Evolutionary conservation across 2,797 vertebrate species (phyloP), one percentile per base, ranked within the genome.

Genomic region (Buphagus erythrorhynchus): DNA sequence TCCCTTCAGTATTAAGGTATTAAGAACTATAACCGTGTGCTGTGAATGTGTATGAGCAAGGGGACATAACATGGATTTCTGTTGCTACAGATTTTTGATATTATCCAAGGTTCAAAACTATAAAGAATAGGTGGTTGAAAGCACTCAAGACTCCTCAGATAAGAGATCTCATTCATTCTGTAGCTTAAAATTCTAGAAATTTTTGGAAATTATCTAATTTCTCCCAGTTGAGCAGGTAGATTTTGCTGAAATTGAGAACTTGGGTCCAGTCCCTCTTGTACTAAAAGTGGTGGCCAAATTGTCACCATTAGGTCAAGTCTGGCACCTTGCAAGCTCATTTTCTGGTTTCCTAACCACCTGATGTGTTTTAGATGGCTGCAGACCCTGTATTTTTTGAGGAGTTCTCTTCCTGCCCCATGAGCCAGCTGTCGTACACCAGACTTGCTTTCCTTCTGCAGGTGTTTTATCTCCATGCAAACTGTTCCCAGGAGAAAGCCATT

Each of bases 151-250:
- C 28, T 75, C 10, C 35, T 72, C 62, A 58, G 61, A 33, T 22
- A 55, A 78, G 25, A 51, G 6, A 3, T 79, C 7, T 35, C 31
- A 40, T 4, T 69, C 19, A 9, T 58, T 87, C 35, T 77, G 58
- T 58, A 71, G 7, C 61, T 71, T 63, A 40, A 93, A 83, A 74
- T 66, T 17, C 19, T 67, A 11, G 3, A 48, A 40, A 5, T 3
- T 74, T 84, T 85, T 65, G 5, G 15, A 87, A 85, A 63, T 38
- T 0, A 57, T 54, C 11, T 29, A 5, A 43, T 87, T 77, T 86
- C 49, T 90, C 7, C 31, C 17, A 38, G 18, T 1, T 45, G 25
- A 90, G n/a, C 0, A 0, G 3, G 62, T 45, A 74, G 59, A 35
- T 29, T 87, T 87, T 2, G 2, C 45, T 49, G 72, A 85, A 43